Percentiles rank a stretch among this genome's conserved stretches.
These are phyloP conservation scores for Rhabdomys pumilio DNA, from an alignment of 2,797 vertebrate species.

Conservation along the genomic window DNA sequence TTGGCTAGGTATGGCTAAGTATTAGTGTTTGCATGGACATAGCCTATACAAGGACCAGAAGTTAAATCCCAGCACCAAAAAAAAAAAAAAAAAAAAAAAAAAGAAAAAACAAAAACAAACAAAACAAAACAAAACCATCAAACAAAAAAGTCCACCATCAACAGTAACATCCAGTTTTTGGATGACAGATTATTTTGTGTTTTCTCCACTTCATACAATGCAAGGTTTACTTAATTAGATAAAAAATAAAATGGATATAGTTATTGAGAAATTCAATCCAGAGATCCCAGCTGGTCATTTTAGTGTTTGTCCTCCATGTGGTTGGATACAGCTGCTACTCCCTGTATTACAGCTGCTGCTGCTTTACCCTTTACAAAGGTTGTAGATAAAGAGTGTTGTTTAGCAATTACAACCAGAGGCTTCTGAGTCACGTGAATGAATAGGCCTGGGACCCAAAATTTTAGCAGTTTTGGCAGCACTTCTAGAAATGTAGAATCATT, in stretches of 20 bases:
- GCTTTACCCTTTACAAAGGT: background rate
- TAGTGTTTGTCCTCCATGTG: background rate
- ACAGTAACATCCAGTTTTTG: background rate
- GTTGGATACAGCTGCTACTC: background rate
- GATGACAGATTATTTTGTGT: constrained; percentile 4
- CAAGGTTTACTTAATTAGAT: background rate
- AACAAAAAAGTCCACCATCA: background rate
- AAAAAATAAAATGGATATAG: constrained; percentile 3
- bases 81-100: accelerated
- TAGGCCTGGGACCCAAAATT: constrained; percentile 16
- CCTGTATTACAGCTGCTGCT: background rate
- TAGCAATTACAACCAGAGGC: background rate
- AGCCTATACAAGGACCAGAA: background rate
- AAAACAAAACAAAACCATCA: background rate
- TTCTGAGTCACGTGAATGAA: constrained; percentile 29
- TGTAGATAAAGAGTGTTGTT: constrained; percentile 23
- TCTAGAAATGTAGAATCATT: constrained; percentile 46
- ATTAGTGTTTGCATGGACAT: background rate
- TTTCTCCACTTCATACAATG: background rate
- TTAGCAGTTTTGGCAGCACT: background rate
- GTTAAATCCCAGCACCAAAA: background rate
- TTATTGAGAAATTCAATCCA: background rate
- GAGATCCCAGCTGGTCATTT: background rate
- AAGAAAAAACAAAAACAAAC: background rate
- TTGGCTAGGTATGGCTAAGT: background rate